A percentile compares a stretch with the other conserved stretches of the same genome.
Evolutionary conservation across 1,140 invertebrate species (phyloP).

Genomic region (Acromyrmex charruanus): DNA sequence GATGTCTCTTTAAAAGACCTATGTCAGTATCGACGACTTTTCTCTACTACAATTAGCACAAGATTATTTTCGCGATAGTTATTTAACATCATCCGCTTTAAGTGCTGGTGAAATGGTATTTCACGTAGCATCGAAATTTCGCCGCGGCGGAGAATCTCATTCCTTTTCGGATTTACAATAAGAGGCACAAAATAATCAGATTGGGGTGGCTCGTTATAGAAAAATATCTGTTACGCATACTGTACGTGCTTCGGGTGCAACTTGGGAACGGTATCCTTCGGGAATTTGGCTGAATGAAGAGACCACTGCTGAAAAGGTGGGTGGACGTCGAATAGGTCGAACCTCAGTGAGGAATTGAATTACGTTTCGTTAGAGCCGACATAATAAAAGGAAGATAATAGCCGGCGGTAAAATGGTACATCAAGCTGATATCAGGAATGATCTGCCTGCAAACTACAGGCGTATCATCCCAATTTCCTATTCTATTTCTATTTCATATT

Average conservation of each 20-base stretch:
- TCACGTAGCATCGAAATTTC: constrained; percentile 13
- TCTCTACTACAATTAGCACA: background rate
- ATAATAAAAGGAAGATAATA: constrained; percentile 65
- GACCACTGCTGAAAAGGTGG: constrained; percentile 16
- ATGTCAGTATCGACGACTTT: no score
- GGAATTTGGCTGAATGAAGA: constrained; percentile 24
- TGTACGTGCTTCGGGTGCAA: constrained; percentile 33
- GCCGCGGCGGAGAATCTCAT: background rate
- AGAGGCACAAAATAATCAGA: constrained; percentile 36
- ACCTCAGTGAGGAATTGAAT: constrained; percentile 55
- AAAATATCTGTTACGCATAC: constrained; percentile 45
- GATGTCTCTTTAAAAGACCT: no score
- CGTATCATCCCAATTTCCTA: constrained; percentile 12
- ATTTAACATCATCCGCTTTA: constrained; percentile 15
- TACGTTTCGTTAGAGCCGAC: constrained; percentile 49
- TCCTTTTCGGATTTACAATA: constrained; percentile 30
- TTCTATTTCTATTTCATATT: constrained; percentile 38
- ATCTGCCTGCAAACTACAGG: constrained; percentile 26
- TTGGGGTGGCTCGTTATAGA: constrained; percentile 10
- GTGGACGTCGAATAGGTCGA: constrained; percentile 13
- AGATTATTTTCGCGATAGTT: background rate
- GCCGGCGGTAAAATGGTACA: constrained; percentile 29
- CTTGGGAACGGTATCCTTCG: background rate
- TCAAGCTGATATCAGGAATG: background rate
- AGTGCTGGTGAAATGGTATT: background rate